Evolutionary conservation across 2,797 vertebrate species (phyloP), one percentile per base, ranked within the genome.

Genomic region (Zonotrichia albicollis): DNA sequence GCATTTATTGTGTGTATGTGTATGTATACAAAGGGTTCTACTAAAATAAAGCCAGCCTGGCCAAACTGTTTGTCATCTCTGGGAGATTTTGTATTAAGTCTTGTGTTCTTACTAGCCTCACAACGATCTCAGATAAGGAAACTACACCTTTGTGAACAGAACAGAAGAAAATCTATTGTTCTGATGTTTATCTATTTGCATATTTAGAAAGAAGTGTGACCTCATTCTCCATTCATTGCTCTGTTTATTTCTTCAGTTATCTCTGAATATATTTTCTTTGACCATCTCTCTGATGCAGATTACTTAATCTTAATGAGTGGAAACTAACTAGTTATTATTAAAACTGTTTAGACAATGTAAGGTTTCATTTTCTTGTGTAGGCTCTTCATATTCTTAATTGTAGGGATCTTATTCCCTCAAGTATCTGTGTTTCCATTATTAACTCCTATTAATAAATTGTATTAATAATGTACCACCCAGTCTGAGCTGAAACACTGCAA

Each of bases 391-490:
- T 79, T 93, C 85, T 95, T 94, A 96, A 96, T 91, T 95, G 92
- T 72, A 95, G 92, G 74, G 60, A 94, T 88, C 65, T 84, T 78
- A 93, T 96, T 97, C 90, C 89, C 88, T 74, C 76, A 95, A 95
- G 89, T 66, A 61, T 92, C 92, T 93, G 40, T 88, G 61, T 51
- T 96, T 88, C 82, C 89, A 92, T 94, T 96, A 94, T 95, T 93
- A 97, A 94, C 43, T 97, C 76, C 79, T 90, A 73, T 96, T 96
- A 96, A 95, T 96, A 90, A 91, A 66, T 88, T 78, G 36, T 88
- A 74, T 90, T 97, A 91, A 89, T 93, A 92, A 78, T 65, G 65
- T 22, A 61, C 67, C 42, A 43, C 65, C 62, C 53, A 54, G 40
- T 54, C 60, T 87, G 40, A 71, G 60, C 55, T 88, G 79, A 82